Base-by-base conservation (phyloP, 2,113 vertebrate species). In the Motacilla alba region DNA sequence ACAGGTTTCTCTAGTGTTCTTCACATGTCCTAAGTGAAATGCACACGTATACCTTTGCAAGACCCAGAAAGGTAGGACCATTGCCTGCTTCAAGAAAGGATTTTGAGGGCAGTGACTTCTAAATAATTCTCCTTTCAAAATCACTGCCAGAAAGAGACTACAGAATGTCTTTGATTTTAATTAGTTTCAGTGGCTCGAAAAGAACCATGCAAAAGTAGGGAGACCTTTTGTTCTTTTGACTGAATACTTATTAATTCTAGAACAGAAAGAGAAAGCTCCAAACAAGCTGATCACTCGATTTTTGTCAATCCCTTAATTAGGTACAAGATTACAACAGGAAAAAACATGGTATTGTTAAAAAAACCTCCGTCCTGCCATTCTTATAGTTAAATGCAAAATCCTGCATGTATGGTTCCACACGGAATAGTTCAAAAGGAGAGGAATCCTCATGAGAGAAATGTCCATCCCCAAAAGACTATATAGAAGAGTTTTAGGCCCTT, bases 41-140 rank as follows among this genome's bases (percentile, higher is more conserved):
- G 33, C 11, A 33, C 19, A 2, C 0, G 0, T 39, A 5, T 7
- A 10, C n/a, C 47, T 94, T 84, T 68, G 28, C 43, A 67, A 41
- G 27, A 62, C 11, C 17, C 21, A 41, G 44, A 63, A 68, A 72
- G 22, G 8, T 28, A 85, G 15, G 53, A 28, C 24, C 15, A 6
- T 72, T 67, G 39, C 17, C 43, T 86, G 17, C 46, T 77, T 30
- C 33, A 31, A 53, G 52, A 63, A 26, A 47, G 20, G 22, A 72
- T 81, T 89, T 83, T 64, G 35, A 78, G 33, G 41, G 37, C 15
- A 44, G 43, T 70, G 21, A 56, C 19, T 78, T 78, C 35, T 35
- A 37, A 67, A 68, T 52, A 66, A 23, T 53, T 79, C 13, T 76
- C 15, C 53, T 88, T 94, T 85, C 17, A 39, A 52, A 77, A 66